Conservation (phyloP, 2,888 invertebrate species). For the Arctia plantaginis region DNA sequence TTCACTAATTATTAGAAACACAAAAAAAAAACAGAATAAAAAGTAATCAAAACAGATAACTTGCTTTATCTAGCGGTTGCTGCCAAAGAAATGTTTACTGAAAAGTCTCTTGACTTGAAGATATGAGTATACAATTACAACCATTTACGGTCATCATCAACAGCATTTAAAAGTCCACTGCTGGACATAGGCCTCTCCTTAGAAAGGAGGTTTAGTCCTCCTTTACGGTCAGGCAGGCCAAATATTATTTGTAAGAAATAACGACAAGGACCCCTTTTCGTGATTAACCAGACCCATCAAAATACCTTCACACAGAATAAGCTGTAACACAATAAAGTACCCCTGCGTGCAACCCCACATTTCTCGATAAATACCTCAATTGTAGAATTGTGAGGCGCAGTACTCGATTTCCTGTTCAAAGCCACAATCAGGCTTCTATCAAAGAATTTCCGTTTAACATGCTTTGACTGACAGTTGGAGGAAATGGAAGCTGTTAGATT, state of each 20-base stretch:
- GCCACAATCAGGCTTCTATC: conserved; percentile 66
- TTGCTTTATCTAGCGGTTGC: too few species aligned
- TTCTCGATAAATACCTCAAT: conserved; percentile 24
- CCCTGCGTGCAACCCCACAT: conserved; percentile 15
- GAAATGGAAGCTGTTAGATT: conserved; percentile 54
- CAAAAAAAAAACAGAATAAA: too few species aligned
- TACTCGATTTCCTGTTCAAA: conserved; percentile 56
- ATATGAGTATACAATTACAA: too few species aligned
- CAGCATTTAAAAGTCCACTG: too few species aligned
- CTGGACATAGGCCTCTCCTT: too few species aligned
- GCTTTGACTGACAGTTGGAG: conserved; percentile 56
- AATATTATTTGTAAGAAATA: neutral
- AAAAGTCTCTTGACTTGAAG: too few species aligned
- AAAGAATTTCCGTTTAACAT: conserved; percentile 61
- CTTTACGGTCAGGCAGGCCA: neutral
- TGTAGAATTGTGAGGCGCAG: conserved; percentile 39
- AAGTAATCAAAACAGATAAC: too few species aligned
- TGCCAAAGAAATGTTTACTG: too few species aligned
- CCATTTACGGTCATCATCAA: neutral
- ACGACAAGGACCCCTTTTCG: neutral
- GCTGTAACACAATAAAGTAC: conserved; percentile 26
- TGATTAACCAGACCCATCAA: conserved; percentile 5
- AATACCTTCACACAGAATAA: conserved; percentile 24
- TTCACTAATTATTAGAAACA: too few species aligned
- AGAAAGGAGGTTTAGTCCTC: too few species aligned